Conservation (phyloP, 53 echinoderm and acorn worm genomes). For the Holothuria scabra region DNA sequence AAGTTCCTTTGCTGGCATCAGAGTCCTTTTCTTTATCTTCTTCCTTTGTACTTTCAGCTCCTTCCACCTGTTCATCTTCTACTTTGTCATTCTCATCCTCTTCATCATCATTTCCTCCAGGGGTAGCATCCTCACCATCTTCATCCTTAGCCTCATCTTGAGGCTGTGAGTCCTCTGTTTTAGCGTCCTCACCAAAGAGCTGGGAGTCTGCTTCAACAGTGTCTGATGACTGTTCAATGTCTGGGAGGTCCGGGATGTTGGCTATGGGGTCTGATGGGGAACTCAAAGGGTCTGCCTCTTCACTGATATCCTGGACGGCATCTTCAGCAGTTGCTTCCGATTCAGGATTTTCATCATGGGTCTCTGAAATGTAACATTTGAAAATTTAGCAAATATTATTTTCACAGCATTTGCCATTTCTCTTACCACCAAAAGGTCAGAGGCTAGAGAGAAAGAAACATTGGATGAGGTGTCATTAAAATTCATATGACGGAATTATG, state of each 20-base stretch:
- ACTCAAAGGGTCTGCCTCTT: constrained; percentile 23
- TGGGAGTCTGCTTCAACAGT: constrained; percentile 47
- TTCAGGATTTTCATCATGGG: constrained; percentile 39
- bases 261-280: constrained; percentile 45
- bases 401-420: no score
- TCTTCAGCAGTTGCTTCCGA: constrained; percentile 12
- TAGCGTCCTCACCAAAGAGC: constrained; percentile 19
- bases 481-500: no score
- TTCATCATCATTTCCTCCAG: constrained; percentile 23
- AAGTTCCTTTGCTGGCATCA: background rate
- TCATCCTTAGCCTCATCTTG: constrained; percentile 1
- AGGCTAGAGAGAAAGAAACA: no score
- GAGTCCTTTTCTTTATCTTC: constrained; percentile 41
- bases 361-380: constrained; percentile 4
- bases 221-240: constrained; percentile 18
- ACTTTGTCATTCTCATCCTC: constrained; percentile 47
- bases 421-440: no score
- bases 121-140: background rate
- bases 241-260: constrained; percentile 62
- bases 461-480: no score
- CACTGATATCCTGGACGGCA: background rate
- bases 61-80: constrained; percentile 33
- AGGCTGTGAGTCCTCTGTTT: constrained; percentile 43
- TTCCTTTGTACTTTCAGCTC: constrained; percentile 15
- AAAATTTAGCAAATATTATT: background rate